Evolutionary conservation across 2,888 invertebrate genomes (phyloP).

Genomic region (Heteropelma amictum): DNA sequence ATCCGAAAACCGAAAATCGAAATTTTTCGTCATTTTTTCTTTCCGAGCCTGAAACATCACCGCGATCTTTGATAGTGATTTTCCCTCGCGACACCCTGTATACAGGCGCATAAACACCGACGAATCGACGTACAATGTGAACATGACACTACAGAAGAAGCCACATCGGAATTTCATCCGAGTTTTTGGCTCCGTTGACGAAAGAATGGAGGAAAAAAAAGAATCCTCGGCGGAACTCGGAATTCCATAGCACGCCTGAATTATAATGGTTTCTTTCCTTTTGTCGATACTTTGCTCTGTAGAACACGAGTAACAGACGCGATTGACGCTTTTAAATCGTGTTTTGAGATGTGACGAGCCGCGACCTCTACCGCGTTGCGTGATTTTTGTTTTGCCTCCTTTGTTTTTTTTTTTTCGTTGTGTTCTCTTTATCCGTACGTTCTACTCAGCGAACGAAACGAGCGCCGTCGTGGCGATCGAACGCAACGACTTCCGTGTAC

Average conservation of each 20-base stretch:
- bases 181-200: no score
- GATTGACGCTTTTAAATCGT: conserved; percentile 6
- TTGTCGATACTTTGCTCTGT: neutral
- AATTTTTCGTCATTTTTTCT: no score
- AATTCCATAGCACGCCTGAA: conserved; percentile 49
- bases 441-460: conserved; percentile 27
- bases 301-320: neutral
- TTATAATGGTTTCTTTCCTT: conserved; percentile 26
- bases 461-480: conserved; percentile 32
- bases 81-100: no score
- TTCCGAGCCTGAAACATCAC: no score
- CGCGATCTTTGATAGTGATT: no score
- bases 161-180: no score
- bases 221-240: conserved; percentile 40
- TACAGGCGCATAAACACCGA: no score
- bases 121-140: no score
- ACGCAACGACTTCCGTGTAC: conserved; percentile 28
- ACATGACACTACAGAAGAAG: no score
- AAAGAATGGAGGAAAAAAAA: neutral
- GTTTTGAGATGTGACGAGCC: neutral
- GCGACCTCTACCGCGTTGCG: neutral
- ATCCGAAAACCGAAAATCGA: no score
- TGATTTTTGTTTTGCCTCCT: neutral
- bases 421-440: neutral
- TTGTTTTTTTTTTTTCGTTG: neutral